Conservation (phyloP, 2,113 vertebrate genomes). For the Centropristis striata region DNA sequence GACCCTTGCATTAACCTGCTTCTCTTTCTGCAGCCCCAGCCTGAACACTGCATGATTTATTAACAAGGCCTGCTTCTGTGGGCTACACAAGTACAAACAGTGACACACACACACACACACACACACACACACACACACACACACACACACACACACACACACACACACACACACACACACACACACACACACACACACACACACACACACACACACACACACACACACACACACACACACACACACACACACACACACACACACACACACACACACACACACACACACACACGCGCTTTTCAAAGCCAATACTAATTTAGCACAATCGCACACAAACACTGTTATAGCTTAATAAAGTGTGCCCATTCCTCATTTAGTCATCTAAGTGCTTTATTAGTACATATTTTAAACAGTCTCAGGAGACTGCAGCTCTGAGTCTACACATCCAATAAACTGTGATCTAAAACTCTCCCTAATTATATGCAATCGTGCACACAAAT, state of each 20-base stretch:
- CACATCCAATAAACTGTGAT: conserved; percentile 53
- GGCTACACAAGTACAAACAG: conserved; percentile 49
- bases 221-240: not conserved
- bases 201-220: not conserved
- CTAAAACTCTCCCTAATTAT: conserved; percentile 57
- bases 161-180: not conserved
- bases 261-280: not conserved
- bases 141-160: conserved; percentile 16
- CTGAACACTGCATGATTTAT: conserved; percentile 72
- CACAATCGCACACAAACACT: conserved; percentile 54
- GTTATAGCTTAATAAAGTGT: conserved; percentile 49
- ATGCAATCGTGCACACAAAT: conserved; percentile 33
- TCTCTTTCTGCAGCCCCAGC: conserved; percentile 52
- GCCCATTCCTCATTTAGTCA: conserved; percentile 59
- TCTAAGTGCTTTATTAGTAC: conserved; percentile 65
- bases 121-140: not conserved
- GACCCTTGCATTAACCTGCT: conserved; percentile 75
- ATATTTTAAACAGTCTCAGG: conserved; percentile 64
- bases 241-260: not conserved
- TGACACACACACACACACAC: not conserved
- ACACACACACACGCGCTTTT: conserved; percentile 38
- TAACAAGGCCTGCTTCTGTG: conserved; percentile 57
- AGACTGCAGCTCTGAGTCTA: conserved; percentile 51
- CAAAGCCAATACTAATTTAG: conserved; percentile 65
- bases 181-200: not conserved